phyloP scores from a whole-genome alignment of 1,140 invertebrate species.

The Varroa destructor region DNA sequence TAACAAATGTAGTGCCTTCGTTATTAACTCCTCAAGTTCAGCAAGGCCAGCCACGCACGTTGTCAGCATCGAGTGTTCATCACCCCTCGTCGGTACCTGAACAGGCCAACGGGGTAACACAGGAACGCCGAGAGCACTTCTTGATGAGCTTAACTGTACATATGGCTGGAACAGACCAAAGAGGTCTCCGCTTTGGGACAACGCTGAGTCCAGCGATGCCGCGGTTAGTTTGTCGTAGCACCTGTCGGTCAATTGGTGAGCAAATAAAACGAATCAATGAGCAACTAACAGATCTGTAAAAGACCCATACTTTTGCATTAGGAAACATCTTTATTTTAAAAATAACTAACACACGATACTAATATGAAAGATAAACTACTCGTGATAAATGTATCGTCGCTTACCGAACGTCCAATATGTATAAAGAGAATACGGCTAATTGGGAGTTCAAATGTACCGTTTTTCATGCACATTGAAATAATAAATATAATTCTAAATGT shows the following conservation, averaged over 20 bases:
- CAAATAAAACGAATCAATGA: too few relatives aligned
- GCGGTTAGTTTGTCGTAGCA: constrained; percentile 55
- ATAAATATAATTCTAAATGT: constrained; percentile 36
- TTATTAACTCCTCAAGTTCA: constrained; percentile 32
- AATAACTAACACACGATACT: too few relatives aligned
- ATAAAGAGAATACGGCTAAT: too few relatives aligned
- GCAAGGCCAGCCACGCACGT: constrained; percentile 69
- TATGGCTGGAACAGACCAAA: constrained; percentile 78
- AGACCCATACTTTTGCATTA: too few relatives aligned
- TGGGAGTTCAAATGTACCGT: too few relatives aligned
- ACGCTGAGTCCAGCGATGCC: constrained; percentile 61
- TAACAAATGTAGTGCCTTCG: constrained; percentile 9
- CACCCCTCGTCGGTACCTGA: constrained; percentile 42
- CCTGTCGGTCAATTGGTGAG: constrained; percentile 51
- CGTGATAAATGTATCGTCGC: too few relatives aligned
- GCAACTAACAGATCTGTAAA: too few relatives aligned
- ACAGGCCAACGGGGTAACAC: constrained; percentile 72
- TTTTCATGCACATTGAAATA: too few relatives aligned
- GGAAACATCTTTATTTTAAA: too few relatives aligned
- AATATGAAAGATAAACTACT: too few relatives aligned
- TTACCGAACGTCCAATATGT: too few relatives aligned
- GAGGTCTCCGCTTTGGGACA: constrained; percentile 68
- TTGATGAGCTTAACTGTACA: constrained; percentile 70
- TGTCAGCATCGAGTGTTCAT: constrained; percentile 61
- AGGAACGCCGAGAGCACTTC: constrained; percentile 63